A percentile compares a stretch with the other conserved stretches of the same genome.
phyloP scores from a whole-genome alignment of 2,113 vertebrate species.

The Halichoeres trimaculatus region DNA sequence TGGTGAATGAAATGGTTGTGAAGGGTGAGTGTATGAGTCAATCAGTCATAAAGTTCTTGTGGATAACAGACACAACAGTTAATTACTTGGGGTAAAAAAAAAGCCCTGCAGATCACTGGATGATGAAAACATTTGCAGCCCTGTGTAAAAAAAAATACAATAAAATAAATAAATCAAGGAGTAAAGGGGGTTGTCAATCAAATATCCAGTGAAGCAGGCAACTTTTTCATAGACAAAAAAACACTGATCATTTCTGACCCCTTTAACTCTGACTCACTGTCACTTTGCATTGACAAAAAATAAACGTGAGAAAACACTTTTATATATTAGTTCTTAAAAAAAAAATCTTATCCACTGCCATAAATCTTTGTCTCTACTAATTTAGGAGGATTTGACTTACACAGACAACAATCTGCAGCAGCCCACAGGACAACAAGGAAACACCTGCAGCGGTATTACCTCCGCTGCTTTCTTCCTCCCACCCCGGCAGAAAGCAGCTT shows the following conservation, averaged over 20 bases:
- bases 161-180: not conserved
- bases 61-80: not conserved
- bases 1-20: too few relatives aligned
- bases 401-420: slow-evolving; percentile 18
- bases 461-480: slow-evolving; percentile 30
- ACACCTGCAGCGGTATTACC: slow-evolving; percentile 69
- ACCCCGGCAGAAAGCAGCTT: slow-evolving; percentile 20
- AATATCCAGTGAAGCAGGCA: not conserved
- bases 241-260: not conserved
- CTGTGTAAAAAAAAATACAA: not conserved
- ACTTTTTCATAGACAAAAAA: not conserved
- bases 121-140: not conserved
- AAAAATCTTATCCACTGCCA: not conserved
- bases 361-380: not conserved
- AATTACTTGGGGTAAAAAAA: not conserved
- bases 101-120: not conserved
- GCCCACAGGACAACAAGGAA: slow-evolving; percentile 39
- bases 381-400: slow-evolving; percentile 8
- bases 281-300: not conserved
- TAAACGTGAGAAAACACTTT: slow-evolving; percentile 21
- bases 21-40: too few relatives aligned
- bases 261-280: not conserved
- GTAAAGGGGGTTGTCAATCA: not conserved
- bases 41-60: too few relatives aligned
- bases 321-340: not conserved